A percentile compares a stretch with the other conserved stretches of the same genome.
These are phyloP conservation scores for Petrolisthes manimaculis DNA, from an alignment of 2,888 invertebrate genomes.

Conservation along the genomic window DNA sequence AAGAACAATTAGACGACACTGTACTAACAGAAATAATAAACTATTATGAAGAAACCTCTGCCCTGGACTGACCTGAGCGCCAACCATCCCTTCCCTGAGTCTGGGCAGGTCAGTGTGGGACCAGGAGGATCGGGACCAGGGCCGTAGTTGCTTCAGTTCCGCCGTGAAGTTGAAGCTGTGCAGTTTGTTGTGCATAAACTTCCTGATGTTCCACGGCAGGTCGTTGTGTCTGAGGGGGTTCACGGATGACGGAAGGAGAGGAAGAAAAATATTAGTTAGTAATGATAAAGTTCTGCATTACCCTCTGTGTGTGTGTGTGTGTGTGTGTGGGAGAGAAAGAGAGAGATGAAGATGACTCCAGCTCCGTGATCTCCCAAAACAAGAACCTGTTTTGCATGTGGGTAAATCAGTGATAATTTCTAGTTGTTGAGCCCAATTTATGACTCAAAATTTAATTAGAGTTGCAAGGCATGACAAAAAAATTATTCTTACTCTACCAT, in stretches of 20 bases:
- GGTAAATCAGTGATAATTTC: no score
- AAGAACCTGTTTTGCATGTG: no score
- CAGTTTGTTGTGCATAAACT: conserved; percentile 67
- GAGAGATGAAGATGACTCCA: no score
- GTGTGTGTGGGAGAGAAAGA: no score
- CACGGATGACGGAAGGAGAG: not conserved
- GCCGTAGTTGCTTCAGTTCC: conserved; percentile 66
- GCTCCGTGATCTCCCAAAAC: no score
- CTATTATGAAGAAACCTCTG: not conserved
- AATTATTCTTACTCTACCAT: no score
- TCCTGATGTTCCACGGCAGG: conserved; percentile 67
- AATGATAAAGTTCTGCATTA: no score
- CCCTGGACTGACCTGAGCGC: conserved; percentile 69
- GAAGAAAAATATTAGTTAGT: no score
- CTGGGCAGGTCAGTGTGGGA: conserved; percentile 71
- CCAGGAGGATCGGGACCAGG: conserved; percentile 68
- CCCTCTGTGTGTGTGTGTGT: no score
- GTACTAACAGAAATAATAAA: not conserved
- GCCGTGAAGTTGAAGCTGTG: conserved; percentile 67
- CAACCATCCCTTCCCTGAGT: conserved; percentile 69
- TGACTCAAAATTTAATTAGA: no score
- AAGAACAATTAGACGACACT: not conserved
- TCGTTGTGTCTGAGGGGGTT: conserved; percentile 68
- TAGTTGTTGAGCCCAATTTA: no score
- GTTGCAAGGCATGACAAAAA: no score